Base-by-base conservation (phyloP, 2,113 vertebrate genomes). In the Axis porcinus region DNA sequence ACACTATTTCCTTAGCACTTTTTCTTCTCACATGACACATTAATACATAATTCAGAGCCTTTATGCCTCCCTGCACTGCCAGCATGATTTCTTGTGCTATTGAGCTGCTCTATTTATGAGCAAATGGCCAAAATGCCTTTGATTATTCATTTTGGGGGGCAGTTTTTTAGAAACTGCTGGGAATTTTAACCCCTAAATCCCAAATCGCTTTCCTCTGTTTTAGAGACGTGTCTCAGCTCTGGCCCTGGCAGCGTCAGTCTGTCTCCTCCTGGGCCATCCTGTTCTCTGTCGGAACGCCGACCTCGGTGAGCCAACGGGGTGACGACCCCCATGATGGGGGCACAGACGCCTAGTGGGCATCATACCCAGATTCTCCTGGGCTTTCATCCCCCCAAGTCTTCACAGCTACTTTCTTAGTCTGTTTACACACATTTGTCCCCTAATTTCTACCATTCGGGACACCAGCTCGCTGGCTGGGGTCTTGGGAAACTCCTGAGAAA, bases 11-110 rank as follows among this genome's bases (percentile, higher is more conserved):
- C 95, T 96, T 45, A 96, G 96, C 78, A 93, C 82, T 98, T 98
- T 97, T 98, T 98, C 98, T 97, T 98, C 98, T 97, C 98, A 95
- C 97, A 96, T 97, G 98, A 98, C 98, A 98, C 70, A 95, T 98
- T 98, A 98, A 98, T 98, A 98, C 98, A 98, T 98, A 98, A 98
- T 98, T 98, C 98, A 98, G 98, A 97, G 97, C 83, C 62, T 98
- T 98, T 97, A 97, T 98, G 97, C 97, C 95, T 98, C 98, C 96
- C 98, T 95, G 58, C 91, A 81, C 97, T 91, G 97, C 91, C 74
- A 50, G 91, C 76, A 19, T 98, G 98, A 98, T 99, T 98, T 99
- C 98, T 98, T 76, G 67, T 97, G 97, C 98, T 97, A 97, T 95
- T 95, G 98, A 98, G 95, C 88, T 50, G 81, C 94, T 96, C 98